Evolutionary conservation across 2,888 invertebrate genomes (phyloP), one percentile per base, ranked within the genome.

Genomic region (Drosophila mimica): DNA sequence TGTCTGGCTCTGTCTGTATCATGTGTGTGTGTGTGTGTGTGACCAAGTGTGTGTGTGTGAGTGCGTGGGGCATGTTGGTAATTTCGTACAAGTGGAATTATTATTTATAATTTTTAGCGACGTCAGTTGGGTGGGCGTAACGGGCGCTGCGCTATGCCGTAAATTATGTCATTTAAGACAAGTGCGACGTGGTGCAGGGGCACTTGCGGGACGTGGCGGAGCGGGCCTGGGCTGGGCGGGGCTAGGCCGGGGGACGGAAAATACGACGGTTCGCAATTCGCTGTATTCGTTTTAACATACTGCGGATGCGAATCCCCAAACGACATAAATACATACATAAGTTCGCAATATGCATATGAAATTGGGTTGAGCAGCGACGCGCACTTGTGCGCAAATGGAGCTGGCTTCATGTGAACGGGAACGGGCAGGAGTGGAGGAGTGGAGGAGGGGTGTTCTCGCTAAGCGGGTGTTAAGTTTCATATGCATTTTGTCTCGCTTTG

Each of bases 61-160:
- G 64, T 79, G 80, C 71, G 79, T 82, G 82, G 79, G 79, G 74
- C 80, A 71, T 79, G 83, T 80, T 86, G 87, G 90, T 89, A 82
- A 82, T 85, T 85, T 85, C 72, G 87, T 83, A 90, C 90, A 90
- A 89, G 90, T 86, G 85, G 90, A 85, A 86, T 81, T 86, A 86
- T 90, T 90, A 90, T 90, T 86, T 86, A 90, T 86, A 86, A 86
- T 86, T 86, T 90, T 76, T 85, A 81, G 85, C 87, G 77, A 88
- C 85, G 89, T 84, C 81, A 82, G 81, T 89, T 87, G 85, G 90
- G 90, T 86, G 85, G 85, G 90, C 90, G 85, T 88, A 74, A 79
- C 89, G 87, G 85, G 83, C 84, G 83, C 90, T 90, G 87, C 85
- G 81, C 89, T 86, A 86, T 77, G 84, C 90, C 89, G 85, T 86